Conservation (phyloP, 1,140 invertebrate genomes). For the Sycobia sp. region DNA sequence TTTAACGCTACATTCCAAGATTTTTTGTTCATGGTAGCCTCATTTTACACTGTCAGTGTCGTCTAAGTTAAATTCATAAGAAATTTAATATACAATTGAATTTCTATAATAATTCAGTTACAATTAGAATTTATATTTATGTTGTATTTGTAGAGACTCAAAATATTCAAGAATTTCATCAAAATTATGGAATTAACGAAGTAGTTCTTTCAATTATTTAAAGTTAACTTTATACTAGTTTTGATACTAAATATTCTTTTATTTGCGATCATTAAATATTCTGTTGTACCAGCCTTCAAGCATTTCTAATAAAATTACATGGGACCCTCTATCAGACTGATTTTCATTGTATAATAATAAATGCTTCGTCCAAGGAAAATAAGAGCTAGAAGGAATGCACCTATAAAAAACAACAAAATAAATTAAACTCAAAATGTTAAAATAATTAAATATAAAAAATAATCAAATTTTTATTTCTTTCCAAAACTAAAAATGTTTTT, state of each 20-base stretch:
- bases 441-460: not conserved
- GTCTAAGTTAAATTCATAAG: conserved; percentile 13
- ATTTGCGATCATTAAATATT: not conserved
- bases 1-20: not conserved
- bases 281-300: conserved; percentile 30
- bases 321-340: conserved; percentile 83
- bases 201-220: not conserved
- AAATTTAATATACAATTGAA: conserved; percentile 2
- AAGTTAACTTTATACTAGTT: conserved; percentile 22
- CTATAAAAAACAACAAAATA: conserved; percentile 49
- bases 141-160: too few species aligned
- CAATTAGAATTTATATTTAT: too few species aligned
- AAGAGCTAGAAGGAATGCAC: conserved; percentile 76
- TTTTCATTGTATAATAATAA: conserved; percentile 90
- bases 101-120: conserved; percentile 7
- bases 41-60: conserved; percentile 2
- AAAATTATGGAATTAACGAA: conserved; percentile 7
- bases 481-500: conserved; percentile 15
- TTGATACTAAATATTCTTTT: conserved; percentile 21
- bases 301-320: conserved; percentile 63
- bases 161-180: not conserved
- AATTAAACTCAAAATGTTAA: not conserved
- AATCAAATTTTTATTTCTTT: conserved; percentile 18
- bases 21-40: conserved; percentile 17
- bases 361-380: conserved; percentile 77